Percentiles rank a stretch among this genome's conserved stretches.
phyloP scores from a whole-genome alignment of 2,888 invertebrate genomes.

The Drosophila hawaiiensis region DNA sequence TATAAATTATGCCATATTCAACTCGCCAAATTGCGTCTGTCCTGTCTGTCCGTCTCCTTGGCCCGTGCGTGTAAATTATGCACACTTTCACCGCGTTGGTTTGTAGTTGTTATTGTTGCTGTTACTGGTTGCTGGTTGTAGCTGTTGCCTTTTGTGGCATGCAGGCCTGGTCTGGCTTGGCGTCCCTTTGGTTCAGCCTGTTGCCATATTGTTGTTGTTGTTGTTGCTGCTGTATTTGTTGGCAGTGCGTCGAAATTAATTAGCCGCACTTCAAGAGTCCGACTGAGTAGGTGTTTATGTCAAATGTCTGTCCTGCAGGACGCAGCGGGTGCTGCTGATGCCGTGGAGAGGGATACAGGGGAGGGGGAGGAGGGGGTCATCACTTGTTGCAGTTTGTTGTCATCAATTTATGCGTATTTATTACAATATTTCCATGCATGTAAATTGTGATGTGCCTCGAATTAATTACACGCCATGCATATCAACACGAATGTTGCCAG shows the following conservation, averaged over 20 bases:
- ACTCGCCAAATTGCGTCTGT: constrained; percentile 10
- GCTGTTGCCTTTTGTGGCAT: constrained; percentile 42
- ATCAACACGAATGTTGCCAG: constrained; percentile 70
- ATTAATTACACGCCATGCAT: constrained; percentile 70
- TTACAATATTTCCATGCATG: constrained; percentile 58
- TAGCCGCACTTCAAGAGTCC: constrained; percentile 56
- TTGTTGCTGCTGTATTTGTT: constrained; percentile 34
- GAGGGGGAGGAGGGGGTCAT: constrained; percentile 10
- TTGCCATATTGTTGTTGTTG: constrained; percentile 7
- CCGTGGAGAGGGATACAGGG: too few species aligned
- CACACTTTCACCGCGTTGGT: constrained; percentile 72
- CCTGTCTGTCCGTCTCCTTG: constrained; percentile 24
- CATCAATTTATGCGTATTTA: constrained; percentile 70
- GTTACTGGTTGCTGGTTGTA: constrained; percentile 15
- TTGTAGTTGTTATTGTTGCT: constrained; percentile 26
- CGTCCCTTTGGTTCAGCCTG: constrained; percentile 52
- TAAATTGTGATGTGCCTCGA: constrained; percentile 64
- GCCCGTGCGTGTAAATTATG: constrained; percentile 75
- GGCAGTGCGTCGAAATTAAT: constrained; percentile 71
- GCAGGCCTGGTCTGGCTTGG: constrained; percentile 12
- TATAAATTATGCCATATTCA: constrained; percentile 35
- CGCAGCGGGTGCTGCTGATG: constrained; percentile 30
- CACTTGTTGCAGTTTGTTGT: constrained; percentile 60
- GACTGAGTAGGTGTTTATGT: constrained; percentile 66
- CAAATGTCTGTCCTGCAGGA: constrained; percentile 38